Evolutionary conservation across 2,888 invertebrate species (phyloP).

Genomic region (Caenorhabditis uteleia): DNA sequence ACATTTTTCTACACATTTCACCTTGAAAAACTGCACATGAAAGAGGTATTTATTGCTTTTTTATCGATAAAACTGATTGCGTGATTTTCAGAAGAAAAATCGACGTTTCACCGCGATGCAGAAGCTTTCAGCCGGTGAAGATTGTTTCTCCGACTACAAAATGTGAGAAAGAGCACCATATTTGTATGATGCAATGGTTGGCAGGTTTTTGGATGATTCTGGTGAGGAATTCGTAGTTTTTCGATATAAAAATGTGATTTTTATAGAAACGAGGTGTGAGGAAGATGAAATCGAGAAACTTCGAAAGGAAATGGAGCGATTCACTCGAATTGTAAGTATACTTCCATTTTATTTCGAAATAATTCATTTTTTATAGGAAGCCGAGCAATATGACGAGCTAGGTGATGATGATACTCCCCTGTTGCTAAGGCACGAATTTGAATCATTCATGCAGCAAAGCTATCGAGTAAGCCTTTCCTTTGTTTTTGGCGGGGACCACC

Average conservation of each 20-base stretch:
- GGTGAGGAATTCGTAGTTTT: conserved; percentile 70
- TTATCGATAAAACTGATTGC: background rate
- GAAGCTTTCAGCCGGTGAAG: conserved; percentile 49
- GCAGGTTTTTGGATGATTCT: conserved; percentile 82
- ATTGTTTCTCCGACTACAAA: conserved; percentile 87
- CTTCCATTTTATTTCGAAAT: no score
- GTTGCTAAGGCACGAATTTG: conserved; percentile 55
- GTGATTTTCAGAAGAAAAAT: conserved; percentile 43
- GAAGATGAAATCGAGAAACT: conserved; percentile 39
- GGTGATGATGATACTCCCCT: conserved; percentile 48
- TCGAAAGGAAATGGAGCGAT: conserved; percentile 37
- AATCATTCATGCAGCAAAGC: conserved; percentile 57
- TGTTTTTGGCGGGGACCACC: no score
- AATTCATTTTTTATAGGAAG: conserved; percentile 25
- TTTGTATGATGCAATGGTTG: conserved; percentile 87
- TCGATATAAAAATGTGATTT: no score
- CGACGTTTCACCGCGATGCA: conserved; percentile 57
- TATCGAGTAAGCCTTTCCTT: no score
- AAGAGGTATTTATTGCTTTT: conserved; percentile 3
- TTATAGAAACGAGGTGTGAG: background rate
- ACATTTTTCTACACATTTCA: background rate
- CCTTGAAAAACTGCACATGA: conserved; percentile 11
- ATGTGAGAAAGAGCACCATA: conserved; percentile 92
- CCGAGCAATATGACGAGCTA: conserved; percentile 31
- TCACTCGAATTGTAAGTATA: conserved; percentile 25